Percentiles rank a stretch among this genome's conserved stretches.
phyloP scores from a whole-genome alignment of 2,113 vertebrate species.

The Albula glossodonta region DNA sequence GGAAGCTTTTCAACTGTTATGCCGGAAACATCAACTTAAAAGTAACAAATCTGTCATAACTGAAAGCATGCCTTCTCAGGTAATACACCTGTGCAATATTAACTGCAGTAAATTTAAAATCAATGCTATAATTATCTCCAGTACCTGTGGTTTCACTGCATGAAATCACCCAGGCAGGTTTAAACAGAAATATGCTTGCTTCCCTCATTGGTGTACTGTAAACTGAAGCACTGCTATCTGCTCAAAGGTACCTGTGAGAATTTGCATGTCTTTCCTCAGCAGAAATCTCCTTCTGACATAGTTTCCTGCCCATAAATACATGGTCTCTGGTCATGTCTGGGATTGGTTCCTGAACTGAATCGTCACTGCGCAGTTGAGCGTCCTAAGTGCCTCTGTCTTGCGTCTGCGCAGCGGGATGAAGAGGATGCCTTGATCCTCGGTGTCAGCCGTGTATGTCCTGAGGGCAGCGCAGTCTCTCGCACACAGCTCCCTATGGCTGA shows the following conservation, averaged over 20 bases:
- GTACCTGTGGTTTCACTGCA: not conserved
- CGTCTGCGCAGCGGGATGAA: not conserved
- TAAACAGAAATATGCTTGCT: not conserved
- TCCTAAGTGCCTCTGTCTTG: not conserved
- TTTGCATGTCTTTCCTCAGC: not conserved
- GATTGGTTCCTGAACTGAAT: not conserved
- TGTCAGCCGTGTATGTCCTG: not conserved
- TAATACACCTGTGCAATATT: not conserved
- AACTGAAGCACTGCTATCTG: constrained; percentile 35
- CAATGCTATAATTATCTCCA: not conserved
- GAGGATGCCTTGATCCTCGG: not conserved
- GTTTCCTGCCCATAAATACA: no score
- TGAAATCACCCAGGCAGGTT: not conserved
- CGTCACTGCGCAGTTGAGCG: not conserved
- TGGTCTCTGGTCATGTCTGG: no score
- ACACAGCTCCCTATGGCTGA: not conserved
- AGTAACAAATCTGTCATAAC: not conserved
- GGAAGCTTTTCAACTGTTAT: not conserved
- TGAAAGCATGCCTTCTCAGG: not conserved
- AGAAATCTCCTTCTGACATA: no score
- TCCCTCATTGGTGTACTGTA: constrained; percentile 27
- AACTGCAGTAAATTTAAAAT: not conserved
- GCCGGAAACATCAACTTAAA: not conserved
- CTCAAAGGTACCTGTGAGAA: constrained; percentile 27
- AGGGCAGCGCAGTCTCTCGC: not conserved